phyloP scores from a whole-genome alignment of 2,888 invertebrate genomes.

The Drymonia ruficornis region DNA sequence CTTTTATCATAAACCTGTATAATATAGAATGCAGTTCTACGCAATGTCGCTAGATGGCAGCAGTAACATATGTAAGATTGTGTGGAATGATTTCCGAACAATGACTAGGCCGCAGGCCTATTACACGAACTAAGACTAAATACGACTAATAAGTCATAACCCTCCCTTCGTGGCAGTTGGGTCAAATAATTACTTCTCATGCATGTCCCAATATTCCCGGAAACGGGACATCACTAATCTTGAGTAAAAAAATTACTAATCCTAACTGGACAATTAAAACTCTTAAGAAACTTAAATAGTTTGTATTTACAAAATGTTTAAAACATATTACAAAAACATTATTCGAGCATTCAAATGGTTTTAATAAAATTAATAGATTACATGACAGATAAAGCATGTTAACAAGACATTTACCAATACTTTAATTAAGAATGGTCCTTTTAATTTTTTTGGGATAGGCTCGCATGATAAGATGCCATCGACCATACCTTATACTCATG shows the following conservation, averaged over 20 bases:
- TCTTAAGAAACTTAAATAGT: constrained; percentile 9
- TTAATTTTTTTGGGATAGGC: constrained; percentile 1
- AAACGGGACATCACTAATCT: too few species aligned
- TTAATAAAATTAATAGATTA: constrained; percentile 10
- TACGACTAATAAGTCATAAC: too few species aligned
- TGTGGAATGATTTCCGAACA: background rate
- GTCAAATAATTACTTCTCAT: background rate
- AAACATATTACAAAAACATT: constrained; percentile 12
- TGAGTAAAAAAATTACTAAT: too few species aligned
- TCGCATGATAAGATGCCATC: constrained; percentile 7
- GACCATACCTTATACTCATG: constrained; percentile 10
- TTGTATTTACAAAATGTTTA: constrained; percentile 19
- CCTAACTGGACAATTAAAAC: background rate
- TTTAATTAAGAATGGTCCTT: constrained; percentile 1
- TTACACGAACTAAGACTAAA: too few species aligned
- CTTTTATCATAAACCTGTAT: too few species aligned
- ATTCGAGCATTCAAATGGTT: constrained; percentile 25
- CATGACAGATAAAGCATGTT: constrained; percentile 7
- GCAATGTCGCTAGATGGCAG: constrained; percentile 1
- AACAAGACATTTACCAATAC: background rate
- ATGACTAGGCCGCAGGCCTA: too few species aligned
- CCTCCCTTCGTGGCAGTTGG: too few species aligned
- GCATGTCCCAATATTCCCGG: too few species aligned
- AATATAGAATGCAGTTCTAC: background rate
- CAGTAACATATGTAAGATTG: background rate